Percentiles rank a stretch among this genome's conserved stretches.
phyloP scores from a whole-genome alignment of 1,140 invertebrate species.

The Frieseomelitta varia region DNA sequence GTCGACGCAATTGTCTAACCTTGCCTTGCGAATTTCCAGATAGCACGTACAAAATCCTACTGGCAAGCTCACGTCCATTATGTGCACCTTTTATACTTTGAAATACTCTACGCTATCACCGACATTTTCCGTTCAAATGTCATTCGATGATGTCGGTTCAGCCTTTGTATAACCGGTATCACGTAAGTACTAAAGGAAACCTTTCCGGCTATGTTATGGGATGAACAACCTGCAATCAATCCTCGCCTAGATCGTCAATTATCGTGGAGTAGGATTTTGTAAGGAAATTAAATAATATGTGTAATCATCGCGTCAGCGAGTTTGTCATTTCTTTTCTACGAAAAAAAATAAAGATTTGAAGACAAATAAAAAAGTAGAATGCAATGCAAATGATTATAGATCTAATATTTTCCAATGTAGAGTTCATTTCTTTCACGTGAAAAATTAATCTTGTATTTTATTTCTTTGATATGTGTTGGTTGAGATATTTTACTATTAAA shows the following conservation, averaged over 20 bases:
- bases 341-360: not conserved
- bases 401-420: not conserved
- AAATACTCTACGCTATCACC: conserved; percentile 53
- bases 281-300: not conserved
- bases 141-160: conserved; percentile 66
- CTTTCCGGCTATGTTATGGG: conserved; percentile 23
- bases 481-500: no score
- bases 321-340: not conserved
- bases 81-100: conserved; percentile 62
- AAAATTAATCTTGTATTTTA: no score
- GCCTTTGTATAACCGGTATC: conserved; percentile 46
- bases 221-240: conserved; percentile 35
- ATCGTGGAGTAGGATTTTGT: not conserved
- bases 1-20: not conserved
- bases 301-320: not conserved
- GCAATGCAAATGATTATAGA: not conserved
- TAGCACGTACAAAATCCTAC: conserved; percentile 44
- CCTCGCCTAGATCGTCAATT: conserved; percentile 31
- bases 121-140: conserved; percentile 65
- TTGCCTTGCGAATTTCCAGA: conserved; percentile 41
- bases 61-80: conserved; percentile 37
- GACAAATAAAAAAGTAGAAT: no score
- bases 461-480: no score
- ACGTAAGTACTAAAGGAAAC: conserved; percentile 26
- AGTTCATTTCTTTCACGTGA: no score